Evolutionary conservation across 2,888 invertebrate species (phyloP).

Genomic region (Epirrita christyi): DNA sequence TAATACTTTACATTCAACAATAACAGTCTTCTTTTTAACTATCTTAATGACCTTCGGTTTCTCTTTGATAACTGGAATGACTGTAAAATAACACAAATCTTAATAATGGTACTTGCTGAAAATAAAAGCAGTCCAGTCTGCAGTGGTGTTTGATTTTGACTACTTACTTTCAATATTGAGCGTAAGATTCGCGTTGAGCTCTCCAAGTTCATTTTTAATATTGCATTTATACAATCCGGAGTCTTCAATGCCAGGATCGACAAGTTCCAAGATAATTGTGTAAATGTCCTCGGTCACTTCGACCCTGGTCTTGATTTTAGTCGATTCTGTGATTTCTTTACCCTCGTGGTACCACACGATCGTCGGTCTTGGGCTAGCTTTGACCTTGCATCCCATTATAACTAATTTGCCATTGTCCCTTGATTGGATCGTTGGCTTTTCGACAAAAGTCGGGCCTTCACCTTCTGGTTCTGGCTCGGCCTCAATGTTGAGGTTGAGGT

Average conservation of each 20-base stretch:
- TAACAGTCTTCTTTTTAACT: slow-evolving; percentile 95
- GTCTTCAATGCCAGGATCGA: slow-evolving; percentile 97
- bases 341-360: slow-evolving; percentile 83
- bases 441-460: slow-evolving; percentile 97
- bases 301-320: slow-evolving; percentile 91
- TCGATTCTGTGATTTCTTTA: slow-evolving; percentile 90
- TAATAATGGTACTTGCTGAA: background rate
- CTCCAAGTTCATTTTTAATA: slow-evolving; percentile 97
- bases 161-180: slow-evolving; percentile 98
- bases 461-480: slow-evolving; percentile 97
- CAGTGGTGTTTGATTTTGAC: background rate
- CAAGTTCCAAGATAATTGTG: slow-evolving; percentile 93
- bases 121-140: background rate
- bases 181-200: slow-evolving; percentile 98
- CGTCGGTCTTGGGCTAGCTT: slow-evolving; percentile 80
- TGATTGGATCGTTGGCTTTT: slow-evolving; percentile 94
- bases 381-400: slow-evolving; percentile 80
- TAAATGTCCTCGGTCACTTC: slow-evolving; percentile 92
- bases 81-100: slow-evolving; percentile 68
- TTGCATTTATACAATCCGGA: slow-evolving; percentile 99
- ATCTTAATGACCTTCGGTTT: slow-evolving; percentile 96
- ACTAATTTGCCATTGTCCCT: slow-evolving; percentile 84
- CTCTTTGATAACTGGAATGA: slow-evolving; percentile 97
- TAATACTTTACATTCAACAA: slow-evolving; percentile 96
- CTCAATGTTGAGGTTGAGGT: slow-evolving; percentile 98